phyloP scores from a whole-genome alignment of 2,888 invertebrate species.

The Molorchus minor region DNA sequence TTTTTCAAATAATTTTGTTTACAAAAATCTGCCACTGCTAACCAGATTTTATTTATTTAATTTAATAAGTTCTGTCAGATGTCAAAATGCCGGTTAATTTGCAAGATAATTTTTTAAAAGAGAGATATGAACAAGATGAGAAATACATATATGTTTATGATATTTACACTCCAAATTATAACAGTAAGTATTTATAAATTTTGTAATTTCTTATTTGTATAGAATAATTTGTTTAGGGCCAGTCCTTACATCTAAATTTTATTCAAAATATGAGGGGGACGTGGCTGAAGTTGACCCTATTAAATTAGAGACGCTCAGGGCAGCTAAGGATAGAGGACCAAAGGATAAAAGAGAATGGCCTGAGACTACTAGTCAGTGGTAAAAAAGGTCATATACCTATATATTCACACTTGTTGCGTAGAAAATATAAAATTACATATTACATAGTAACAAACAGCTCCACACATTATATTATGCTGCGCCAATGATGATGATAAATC shows the following conservation, averaged over 20 bases:
- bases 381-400: no score
- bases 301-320: conserved; percentile 49
- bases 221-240: conserved; percentile 43
- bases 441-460: no score
- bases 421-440: no score
- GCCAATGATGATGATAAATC: no score
- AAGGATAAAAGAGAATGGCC: conserved; percentile 54
- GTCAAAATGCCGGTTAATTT: conserved; percentile 13
- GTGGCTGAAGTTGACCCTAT: conserved; percentile 46
- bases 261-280: conserved; percentile 54
- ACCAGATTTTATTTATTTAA: no score
- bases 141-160: conserved; percentile 51
- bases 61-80: no score
- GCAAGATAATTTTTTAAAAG: conserved; percentile 47
- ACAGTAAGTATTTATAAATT: conserved; percentile 42
- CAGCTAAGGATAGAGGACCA: conserved; percentile 50
- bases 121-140: conserved; percentile 50
- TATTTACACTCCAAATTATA: conserved; percentile 50
- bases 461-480: no score
- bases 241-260: conserved; percentile 56
- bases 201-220: conserved; percentile 3
- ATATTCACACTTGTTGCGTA: no score
- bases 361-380: conserved; percentile 56
- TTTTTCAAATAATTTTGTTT: no score
- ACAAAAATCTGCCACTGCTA: no score